These are phyloP conservation scores for Cydia amplana DNA, from an alignment of 1,140 invertebrate species.

Conservation along the genomic window DNA sequence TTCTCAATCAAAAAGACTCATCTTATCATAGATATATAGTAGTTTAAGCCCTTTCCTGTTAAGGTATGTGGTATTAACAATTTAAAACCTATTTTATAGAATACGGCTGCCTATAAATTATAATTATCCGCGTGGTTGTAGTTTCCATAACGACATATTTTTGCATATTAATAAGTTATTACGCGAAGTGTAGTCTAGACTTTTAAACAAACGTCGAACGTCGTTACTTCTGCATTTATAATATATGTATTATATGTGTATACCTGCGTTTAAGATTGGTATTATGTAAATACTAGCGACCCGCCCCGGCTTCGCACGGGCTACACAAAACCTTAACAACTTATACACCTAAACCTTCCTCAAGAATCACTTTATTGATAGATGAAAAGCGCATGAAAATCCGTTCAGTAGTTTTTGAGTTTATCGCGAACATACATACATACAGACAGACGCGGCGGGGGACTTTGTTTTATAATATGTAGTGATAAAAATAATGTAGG, in stretches of 20 bases:
- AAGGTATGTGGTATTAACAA: background rate
- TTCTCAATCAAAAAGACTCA: background rate
- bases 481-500: background rate
- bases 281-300: conserved; percentile 1
- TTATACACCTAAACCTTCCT: no score
- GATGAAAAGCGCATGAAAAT: no score
- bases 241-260: no score
- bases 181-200: background rate
- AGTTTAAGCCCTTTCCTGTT: background rate
- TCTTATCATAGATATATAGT: background rate
- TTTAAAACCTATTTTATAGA: background rate
- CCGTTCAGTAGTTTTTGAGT: no score
- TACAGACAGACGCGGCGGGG: no score
- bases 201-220: background rate
- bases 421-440: no score
- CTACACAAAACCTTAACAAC: no score
- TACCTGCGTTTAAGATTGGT: background rate
- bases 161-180: conserved; percentile 20
- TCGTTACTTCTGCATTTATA: background rate
- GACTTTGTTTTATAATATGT: no score
- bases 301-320: no score
- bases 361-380: no score
- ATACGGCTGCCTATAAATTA: conserved; percentile 7
- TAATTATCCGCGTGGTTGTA: background rate
- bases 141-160: conserved; percentile 7